Base-by-base conservation (phyloP, 92 coral and sea anemone genomes). In the Bergia sp. region DNA sequence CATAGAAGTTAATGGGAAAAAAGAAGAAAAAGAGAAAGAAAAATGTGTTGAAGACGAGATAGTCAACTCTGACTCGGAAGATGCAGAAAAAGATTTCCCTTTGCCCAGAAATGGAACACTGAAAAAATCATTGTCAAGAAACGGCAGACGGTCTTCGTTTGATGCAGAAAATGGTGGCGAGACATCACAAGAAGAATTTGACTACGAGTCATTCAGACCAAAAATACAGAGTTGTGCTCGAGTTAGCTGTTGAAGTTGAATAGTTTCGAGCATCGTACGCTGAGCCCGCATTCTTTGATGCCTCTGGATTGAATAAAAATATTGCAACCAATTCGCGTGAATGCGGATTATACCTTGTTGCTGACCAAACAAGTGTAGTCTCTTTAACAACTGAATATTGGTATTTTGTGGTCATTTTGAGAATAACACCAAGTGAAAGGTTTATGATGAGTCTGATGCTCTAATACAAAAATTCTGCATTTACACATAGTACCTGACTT, bases 161-260 rank as follows among this genome's bases (percentile, higher is more conserved):
- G 76, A 82, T 58, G 79, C 12, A 3, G 80, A 73, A 44, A 89
- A 82, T 37, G 72, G 47, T 61, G 73, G 67, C 43, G 87, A 67
- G 53, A 77, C 82, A 45, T 76, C 76, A 74, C 61, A 43, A 37
- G 69, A 39, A 3, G 94, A 91, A 58, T 74, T 89, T 47, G 89
- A 95, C 81, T 89, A 90, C 42, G 96, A 95, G 57, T 92, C 96
- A 37, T 89, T 85, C 42, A 93, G 90, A 85, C 90, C 96, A 9
- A 93, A 95, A 58, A 95, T 95, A 37, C 94, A 95, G 71, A 92
- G 95, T 44, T 95, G 98, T 85, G 96, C 98, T 20, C 92, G 98
- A 85, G 93, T 95, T 82, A 95, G 98, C 93, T 84, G 87, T 71
- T 84, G 9, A 84, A 37, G n/a, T 10, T 40, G 40, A 7, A 38